Evolutionary conservation across 1,140 invertebrate species (phyloP), one percentile per base, ranked within the genome.

Genomic region (Acromyrmex heyeri): DNA sequence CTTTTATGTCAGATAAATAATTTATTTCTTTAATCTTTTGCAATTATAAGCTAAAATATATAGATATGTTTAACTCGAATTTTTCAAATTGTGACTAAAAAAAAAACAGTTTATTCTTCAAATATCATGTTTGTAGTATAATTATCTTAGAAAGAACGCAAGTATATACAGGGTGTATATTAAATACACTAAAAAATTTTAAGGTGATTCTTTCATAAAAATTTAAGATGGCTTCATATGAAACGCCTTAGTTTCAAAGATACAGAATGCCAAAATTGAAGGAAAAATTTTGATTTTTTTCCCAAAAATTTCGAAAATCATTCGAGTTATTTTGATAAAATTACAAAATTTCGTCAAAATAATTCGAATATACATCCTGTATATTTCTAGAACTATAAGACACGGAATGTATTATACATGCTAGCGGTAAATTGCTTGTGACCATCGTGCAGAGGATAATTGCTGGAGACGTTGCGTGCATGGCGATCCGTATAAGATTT

Each of bases 381-480:
- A 3, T 24, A 34, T 14, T 10, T 38, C 4, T 44, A 27, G 16
- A 18, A 72, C 16, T 8, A 48, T 69, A 72, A 30, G n/a, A 61
- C 18, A 38, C 64, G 24, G 48, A 18, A 30, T n/a, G 5, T 30
- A 21, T 21, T 21, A 21, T 21, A 55, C 7, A 30, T 21, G 38
- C 38, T 27, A 21, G 7, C 10, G 18, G 44, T 87, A 78, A 72
- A 85, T 90, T 89, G 77, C 79, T 82, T 70, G 70, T 53, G 79
- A 70, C 88, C 72, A 85, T 85, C 73, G 44, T 70, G 79, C 73
- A 55, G 65, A 89, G 73, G 75, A 85, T 87, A 90, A 90, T 89
- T 85, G 88, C 73, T 24, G 55, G 86, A 34, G 57, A 89, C 65
- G 79, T 57, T 57, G 78, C 59, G 78, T 86, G 78, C 76, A 72